Base-by-base conservation (phyloP, 1,140 invertebrate species). In the Melitaea cinxia region DNA sequence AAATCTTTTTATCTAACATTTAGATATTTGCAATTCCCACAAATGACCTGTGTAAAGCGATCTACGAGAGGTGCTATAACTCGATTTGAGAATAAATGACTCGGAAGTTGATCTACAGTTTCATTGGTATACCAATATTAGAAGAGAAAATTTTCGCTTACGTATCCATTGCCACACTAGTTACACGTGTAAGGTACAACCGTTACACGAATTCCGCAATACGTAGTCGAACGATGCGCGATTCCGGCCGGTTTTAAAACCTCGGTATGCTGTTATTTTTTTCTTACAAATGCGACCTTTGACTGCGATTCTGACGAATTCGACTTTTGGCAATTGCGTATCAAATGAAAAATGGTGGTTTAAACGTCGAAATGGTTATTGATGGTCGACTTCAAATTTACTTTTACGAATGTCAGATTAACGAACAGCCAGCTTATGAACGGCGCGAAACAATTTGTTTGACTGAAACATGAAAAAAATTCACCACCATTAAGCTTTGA, bases 1-100 rank as follows among this genome's bases (percentile, higher is more conserved):
- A 81, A 79, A 77, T 78, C 78, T 76, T 71, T 65, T 77, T 76
- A 78, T 73, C 75, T 76, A 72, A 77, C 71, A 70, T 74, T 78
- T 69, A 74, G 74, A 80, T 80, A 85, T 80, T 82, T 83, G 85
- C 82, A 83, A 89, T 88, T 88, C 77, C 75, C 83, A 77, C 86
- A 87, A 87, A 88, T 87, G 85, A 89, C 77, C 84, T 85, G 78
- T 85, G 83, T 83, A 86, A 83, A 85, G 80, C 83, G 82, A 85
- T 84, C 83, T 77, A 77, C 75, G 82, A 72, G 81, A 83, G 83
- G 83, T 86, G 85, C 87, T 85, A 87, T 89, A 89, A 88, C 85
- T 82, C 78, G 85, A 89, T 89, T 88, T 85, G 77, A 73, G 83
- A 87, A 85, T 86, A 88, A 89, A 88, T 88, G 87, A 82, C 73